These are phyloP conservation scores for Ariopsis seemanni DNA, from an alignment of 2,113 vertebrate genomes.

Conservation along the genomic window DNA sequence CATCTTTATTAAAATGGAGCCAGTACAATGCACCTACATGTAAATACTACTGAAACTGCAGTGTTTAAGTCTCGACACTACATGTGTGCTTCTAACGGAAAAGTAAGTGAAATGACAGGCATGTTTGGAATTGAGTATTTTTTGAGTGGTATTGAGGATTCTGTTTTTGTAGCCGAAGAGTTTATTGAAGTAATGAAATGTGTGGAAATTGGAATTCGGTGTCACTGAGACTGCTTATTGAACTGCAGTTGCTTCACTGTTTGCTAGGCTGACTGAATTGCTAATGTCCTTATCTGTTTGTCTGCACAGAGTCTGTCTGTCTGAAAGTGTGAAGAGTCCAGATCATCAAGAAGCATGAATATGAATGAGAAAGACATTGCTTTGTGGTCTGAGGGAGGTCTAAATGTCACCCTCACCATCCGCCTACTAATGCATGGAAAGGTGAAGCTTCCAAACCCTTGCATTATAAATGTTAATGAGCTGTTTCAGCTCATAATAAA, in stretches of 20 bases:
- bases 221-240: slow-evolving; percentile 20
- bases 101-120: neutral
- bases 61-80: slow-evolving; percentile 10
- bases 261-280: slow-evolving; percentile 26
- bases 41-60: slow-evolving; percentile 55
- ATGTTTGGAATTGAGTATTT: slow-evolving; percentile 22
- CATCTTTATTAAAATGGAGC: slow-evolving; percentile 63
- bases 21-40: slow-evolving; percentile 54
- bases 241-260: slow-evolving; percentile 29
- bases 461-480: slow-evolving; percentile 32
- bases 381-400: slow-evolving; percentile 76
- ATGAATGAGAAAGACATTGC: slow-evolving; percentile 79
- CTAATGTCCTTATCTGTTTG: slow-evolving; percentile 36
- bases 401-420: slow-evolving; percentile 86
- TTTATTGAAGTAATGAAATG: slow-evolving; percentile 36
- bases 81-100: neutral
- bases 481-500: slow-evolving; percentile 8
- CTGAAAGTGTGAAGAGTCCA: slow-evolving; percentile 61
- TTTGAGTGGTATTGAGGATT: neutral
- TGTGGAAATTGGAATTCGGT: slow-evolving; percentile 27
- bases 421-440: slow-evolving; percentile 91
- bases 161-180: neutral
- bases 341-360: slow-evolving; percentile 59
- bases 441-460: slow-evolving; percentile 68
- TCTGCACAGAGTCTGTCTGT: slow-evolving; percentile 72